These are phyloP conservation scores for Anguilla pacifica DNA, from an alignment of 2,797 vertebrate genomes.

Conservation along the genomic window DNA sequence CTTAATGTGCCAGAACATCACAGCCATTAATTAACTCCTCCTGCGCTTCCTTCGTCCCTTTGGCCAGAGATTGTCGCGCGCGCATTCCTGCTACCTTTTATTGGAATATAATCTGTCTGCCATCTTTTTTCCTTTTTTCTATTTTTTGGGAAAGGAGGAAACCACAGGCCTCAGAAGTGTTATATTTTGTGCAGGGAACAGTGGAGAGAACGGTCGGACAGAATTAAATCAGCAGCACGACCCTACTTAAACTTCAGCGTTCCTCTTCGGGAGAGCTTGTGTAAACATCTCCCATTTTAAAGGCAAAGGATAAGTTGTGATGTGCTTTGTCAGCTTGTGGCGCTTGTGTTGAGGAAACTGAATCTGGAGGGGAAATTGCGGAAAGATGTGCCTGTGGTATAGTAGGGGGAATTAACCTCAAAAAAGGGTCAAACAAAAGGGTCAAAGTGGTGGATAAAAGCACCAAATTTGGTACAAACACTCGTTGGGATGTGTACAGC, in stretches of 20 bases:
- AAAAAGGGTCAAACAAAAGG: too few species aligned
- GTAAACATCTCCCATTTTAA: not conserved
- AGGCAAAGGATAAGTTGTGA: not conserved
- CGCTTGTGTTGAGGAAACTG: not conserved
- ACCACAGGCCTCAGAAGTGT: not conserved
- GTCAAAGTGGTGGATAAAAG: too few species aligned
- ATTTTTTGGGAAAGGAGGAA: not conserved
- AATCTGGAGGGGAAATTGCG: not conserved
- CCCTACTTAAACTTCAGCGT: not conserved
- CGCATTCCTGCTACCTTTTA: not conserved
- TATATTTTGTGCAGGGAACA: not conserved
- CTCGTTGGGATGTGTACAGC: too few species aligned
- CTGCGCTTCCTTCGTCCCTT: not conserved
- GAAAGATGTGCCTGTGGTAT: not conserved
- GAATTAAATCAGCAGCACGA: not conserved
- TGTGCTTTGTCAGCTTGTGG: conserved; percentile 9
- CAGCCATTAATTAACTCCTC: not conserved
- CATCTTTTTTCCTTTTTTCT: not conserved
- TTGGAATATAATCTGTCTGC: not conserved
- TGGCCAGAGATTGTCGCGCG: not conserved
- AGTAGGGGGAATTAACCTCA: too few species aligned
- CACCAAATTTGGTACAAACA: too few species aligned
- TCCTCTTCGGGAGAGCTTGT: not conserved
- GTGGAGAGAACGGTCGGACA: not conserved
- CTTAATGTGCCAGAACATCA: not conserved